Conservation (phyloP, 37 sponge, comb jelly and placozoan genomes). For the Chondrilla cf. caribensis region DNA sequence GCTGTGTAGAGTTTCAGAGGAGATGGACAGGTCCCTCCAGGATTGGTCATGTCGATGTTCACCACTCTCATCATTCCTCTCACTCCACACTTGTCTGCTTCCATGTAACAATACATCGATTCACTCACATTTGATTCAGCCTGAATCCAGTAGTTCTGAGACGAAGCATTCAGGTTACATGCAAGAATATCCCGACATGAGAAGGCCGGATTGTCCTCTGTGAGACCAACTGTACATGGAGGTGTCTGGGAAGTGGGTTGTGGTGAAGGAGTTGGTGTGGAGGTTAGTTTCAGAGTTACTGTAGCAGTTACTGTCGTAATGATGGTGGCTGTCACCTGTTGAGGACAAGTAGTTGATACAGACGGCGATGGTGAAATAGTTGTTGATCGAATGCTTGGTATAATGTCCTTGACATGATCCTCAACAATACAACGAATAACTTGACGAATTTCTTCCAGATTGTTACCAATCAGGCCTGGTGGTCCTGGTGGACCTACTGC, state of each 20-base stretch:
- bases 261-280: not conserved
- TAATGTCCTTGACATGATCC: not conserved
- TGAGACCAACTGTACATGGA: not conserved
- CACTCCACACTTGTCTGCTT: slow-evolving; percentile 21
- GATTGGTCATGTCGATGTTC: not conserved
- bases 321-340: too few relatives aligned
- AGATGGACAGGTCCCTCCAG: not conserved
- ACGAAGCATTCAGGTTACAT: not conserved
- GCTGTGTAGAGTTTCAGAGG: not conserved
- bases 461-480: not conserved
- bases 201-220: not conserved
- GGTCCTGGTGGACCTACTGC: slow-evolving; percentile 2
- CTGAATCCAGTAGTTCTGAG: slow-evolving; percentile 2
- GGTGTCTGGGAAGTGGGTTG: not conserved
- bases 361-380: too few relatives aligned
- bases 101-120: not conserved
- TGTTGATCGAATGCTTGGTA: too few relatives aligned
- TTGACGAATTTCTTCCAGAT: not conserved
- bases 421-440: not conserved
- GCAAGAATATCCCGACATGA: not conserved
- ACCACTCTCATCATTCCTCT: slow-evolving; percentile 15
- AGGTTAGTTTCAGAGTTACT: not conserved
- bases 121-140: not conserved
- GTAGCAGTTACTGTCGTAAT: not conserved
- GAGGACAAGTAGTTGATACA: too few relatives aligned